Evolutionary conservation across 2,113 vertebrate genomes (phyloP), one percentile per base, ranked within the genome.

Genomic region (Dolichallabes microphthalmus): DNA sequence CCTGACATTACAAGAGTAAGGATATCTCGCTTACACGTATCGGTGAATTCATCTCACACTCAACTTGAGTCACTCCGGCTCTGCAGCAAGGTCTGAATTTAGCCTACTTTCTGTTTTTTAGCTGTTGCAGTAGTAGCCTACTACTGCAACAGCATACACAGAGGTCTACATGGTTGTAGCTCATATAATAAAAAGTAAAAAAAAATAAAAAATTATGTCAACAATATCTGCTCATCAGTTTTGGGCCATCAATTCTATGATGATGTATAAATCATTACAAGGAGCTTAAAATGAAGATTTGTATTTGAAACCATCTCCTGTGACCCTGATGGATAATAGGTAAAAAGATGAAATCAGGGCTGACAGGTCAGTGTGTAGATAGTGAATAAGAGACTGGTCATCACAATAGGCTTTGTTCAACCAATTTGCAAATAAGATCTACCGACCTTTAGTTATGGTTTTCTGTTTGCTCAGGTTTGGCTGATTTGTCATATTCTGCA

Each of bases 1-100:
- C 93, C 91, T 90, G 89, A 89, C 80, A 1, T 91, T 92, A 88
- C 93, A 94, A 76, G 52, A 89, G 93, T 92, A 94, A 94, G 3
- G 75, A 77, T 57, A 77, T 77, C 75, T 77, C 32, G 27, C 27
- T 77, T 27, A 76, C n/a, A n/a, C n/a, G n/a, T n/a, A 55, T 25
- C 30, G 88, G 86, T 90, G 84, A 82, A 88, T 86, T 91, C 88
- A 83, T 88, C 85, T 84, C 88, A 84, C 91, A 91, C 25, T n/a
- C 57, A 63, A 6, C 50, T 69, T 25, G 61, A 68, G 3, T 14
- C 50, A 12, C 25, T 9, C 2, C 52, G 25, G 52, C 13, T 73
- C 53, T 75, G 39, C 27, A 52, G 35, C 3, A 22, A 17, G 45
- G 71, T 52, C 58, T 77, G 68, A 63, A 52, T 52, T 73, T 20